These are phyloP conservation scores for Colostygia pectinataria DNA, from an alignment of 2,888 invertebrate genomes.

Conservation along the genomic window DNA sequence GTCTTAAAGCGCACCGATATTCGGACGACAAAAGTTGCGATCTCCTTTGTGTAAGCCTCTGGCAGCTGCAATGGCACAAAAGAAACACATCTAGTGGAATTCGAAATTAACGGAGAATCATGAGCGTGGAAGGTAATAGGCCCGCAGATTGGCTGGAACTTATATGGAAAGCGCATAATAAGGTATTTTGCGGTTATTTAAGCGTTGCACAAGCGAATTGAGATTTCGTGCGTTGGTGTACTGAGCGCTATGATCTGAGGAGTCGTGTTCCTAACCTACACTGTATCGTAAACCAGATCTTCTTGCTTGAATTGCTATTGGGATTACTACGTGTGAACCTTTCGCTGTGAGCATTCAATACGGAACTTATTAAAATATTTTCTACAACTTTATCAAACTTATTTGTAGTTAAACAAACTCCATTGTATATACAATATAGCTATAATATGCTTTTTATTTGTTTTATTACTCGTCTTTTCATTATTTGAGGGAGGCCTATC, in stretches of 20 bases:
- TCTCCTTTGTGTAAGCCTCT: conserved; percentile 69
- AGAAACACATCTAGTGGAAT: conserved; percentile 68
- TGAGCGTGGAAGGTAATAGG: conserved; percentile 69
- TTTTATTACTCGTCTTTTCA: too few relatives aligned
- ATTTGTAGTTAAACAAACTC: not conserved
- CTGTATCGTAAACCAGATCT: conserved; percentile 69
- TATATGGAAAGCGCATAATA: conserved; percentile 81
- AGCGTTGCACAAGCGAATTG: conserved; percentile 78
- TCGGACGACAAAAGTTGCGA: conserved; percentile 75
- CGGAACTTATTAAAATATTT: conserved; percentile 66
- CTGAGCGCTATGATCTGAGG: conserved; percentile 59
- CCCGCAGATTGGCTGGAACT: conserved; percentile 73
- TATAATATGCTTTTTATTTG: too few relatives aligned
- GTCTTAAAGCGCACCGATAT: conserved; percentile 69
- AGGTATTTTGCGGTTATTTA: conserved; percentile 82
- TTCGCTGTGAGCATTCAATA: conserved; percentile 52
- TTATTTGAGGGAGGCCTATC: too few relatives aligned
- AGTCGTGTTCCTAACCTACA: conserved; percentile 56
- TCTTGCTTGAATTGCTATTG: conserved; percentile 67
- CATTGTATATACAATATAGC: too few relatives aligned
- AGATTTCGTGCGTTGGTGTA: conserved; percentile 76
- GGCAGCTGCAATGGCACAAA: conserved; percentile 74
- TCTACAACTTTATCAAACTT: conserved; percentile 18
- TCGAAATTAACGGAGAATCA: conserved; percentile 75
- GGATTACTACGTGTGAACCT: conserved; percentile 70